Evolutionary conservation across 1,140 invertebrate genomes (phyloP).

Genomic region (Leguminivora glycinivorella): DNA sequence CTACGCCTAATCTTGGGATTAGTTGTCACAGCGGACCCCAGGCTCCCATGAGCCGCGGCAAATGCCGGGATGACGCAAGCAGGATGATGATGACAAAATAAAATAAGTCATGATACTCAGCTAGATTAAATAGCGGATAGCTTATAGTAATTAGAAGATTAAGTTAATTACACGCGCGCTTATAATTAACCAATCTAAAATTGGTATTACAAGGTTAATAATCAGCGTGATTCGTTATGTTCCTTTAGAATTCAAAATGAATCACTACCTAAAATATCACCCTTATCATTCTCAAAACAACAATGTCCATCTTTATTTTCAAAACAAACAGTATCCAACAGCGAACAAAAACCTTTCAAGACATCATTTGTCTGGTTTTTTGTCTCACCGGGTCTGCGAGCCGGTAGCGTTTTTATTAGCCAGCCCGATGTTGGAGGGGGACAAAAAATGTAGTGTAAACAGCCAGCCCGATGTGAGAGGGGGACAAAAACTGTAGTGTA

Average conservation of each 20-base stretch:
- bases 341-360: constrained; percentile 13
- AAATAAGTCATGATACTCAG: too few species aligned
- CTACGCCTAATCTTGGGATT: too few species aligned
- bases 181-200: too few species aligned
- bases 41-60: too few species aligned
- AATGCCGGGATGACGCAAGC: too few species aligned
- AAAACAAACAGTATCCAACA: constrained; percentile 12
- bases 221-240: too few species aligned
- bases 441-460: constrained; percentile 24
- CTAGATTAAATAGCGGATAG: too few species aligned
- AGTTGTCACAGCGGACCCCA: too few species aligned
- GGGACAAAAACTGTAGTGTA: constrained; percentile 23
- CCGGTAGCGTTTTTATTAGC: constrained; percentile 57
- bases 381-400: constrained; percentile 58
- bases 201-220: too few species aligned
- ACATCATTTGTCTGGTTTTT: constrained; percentile 62
- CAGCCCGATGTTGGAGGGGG: constrained; percentile 37
- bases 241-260: neutral
- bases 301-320: neutral
- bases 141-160: too few species aligned
- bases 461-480: constrained; percentile 39
- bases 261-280: neutral
- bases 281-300: neutral
- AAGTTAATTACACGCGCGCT: too few species aligned
- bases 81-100: too few species aligned